Evolutionary conservation across 2,797 vertebrate species (phyloP).

Genomic region (Protosalanx chinensis): DNA sequence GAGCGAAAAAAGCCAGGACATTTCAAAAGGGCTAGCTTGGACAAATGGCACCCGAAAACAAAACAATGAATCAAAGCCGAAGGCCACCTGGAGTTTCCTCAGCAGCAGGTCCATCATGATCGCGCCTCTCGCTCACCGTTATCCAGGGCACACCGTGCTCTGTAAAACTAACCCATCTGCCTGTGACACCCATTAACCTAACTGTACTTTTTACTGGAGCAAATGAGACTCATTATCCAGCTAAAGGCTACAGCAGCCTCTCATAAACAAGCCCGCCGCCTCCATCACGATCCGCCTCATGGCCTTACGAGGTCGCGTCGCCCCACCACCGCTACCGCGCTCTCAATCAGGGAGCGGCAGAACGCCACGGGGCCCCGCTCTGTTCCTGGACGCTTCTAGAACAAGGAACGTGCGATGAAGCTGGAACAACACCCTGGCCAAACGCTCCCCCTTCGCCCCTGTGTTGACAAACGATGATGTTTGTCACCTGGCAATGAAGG

Average conservation of each 20-base stretch:
- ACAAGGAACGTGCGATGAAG: too few relatives aligned
- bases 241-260: constrained; percentile 44
- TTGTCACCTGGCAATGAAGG: too few relatives aligned
- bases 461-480: too few relatives aligned
- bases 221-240: constrained; percentile 60
- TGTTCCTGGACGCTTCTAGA: too few relatives aligned
- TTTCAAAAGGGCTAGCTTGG: constrained; percentile 58
- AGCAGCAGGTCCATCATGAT: constrained; percentile 56
- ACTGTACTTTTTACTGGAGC: constrained; percentile 49
- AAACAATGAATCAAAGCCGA: constrained; percentile 69
- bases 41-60: constrained; percentile 63
- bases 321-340: not conserved
- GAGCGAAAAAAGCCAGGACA: constrained; percentile 51
- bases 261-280: constrained; percentile 50
- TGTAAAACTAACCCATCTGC: constrained; percentile 56
- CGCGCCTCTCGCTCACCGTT: constrained; percentile 52
- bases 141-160: constrained; percentile 56
- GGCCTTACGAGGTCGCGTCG: not conserved
- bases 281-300: constrained; percentile 4
- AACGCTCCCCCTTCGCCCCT: too few relatives aligned
- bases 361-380: too few relatives aligned
- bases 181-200: constrained; percentile 61
- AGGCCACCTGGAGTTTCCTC: constrained; percentile 67
- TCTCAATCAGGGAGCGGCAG: constrained; percentile 8
- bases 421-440: too few relatives aligned